These are phyloP conservation scores for Echinops telfairi DNA, from an alignment of 2,113 vertebrate genomes.

Conservation along the genomic window DNA sequence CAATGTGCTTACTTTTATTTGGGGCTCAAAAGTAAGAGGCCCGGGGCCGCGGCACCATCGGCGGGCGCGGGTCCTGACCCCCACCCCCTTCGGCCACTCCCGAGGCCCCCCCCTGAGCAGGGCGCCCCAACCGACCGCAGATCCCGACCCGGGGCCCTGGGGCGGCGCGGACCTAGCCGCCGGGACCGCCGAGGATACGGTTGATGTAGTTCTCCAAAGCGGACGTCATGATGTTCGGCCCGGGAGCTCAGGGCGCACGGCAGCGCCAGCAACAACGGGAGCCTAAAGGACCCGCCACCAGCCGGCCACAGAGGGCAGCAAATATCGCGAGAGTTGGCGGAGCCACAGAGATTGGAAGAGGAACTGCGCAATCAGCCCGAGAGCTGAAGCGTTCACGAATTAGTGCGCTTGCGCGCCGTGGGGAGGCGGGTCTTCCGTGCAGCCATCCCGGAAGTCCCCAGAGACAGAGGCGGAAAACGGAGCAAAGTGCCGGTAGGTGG, in stretches of 20 bases:
- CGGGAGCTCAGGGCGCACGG: fast-evolving
- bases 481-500: fast-evolving
- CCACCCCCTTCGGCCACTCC: not conserved
- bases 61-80: too few relatives aligned
- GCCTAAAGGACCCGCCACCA: not conserved
- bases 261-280: fast-evolving
- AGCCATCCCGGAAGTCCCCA: fast-evolving
- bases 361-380: not conserved
- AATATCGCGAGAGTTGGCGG: slow-evolving; percentile 61
- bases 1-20: not conserved
- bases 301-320: not conserved
- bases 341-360: not conserved
- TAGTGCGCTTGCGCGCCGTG: slow-evolving; percentile 24
- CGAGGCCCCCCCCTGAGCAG: fast-evolving
- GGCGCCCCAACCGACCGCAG: not conserved
- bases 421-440: fast-evolving
- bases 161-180: fast-evolving
- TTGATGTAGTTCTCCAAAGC: slow-evolving; percentile 91
- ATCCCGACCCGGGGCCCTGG: not conserved
- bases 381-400: fast-evolving
- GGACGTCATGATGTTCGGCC: slow-evolving; percentile 84
- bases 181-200: slow-evolving; percentile 85
- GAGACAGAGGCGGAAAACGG: fast-evolving
- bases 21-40: not conserved
- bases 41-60: fast-evolving